These are phyloP conservation scores for Cyprinodon tularosa DNA, from an alignment of 2,113 vertebrate species.

Conservation along the genomic window DNA sequence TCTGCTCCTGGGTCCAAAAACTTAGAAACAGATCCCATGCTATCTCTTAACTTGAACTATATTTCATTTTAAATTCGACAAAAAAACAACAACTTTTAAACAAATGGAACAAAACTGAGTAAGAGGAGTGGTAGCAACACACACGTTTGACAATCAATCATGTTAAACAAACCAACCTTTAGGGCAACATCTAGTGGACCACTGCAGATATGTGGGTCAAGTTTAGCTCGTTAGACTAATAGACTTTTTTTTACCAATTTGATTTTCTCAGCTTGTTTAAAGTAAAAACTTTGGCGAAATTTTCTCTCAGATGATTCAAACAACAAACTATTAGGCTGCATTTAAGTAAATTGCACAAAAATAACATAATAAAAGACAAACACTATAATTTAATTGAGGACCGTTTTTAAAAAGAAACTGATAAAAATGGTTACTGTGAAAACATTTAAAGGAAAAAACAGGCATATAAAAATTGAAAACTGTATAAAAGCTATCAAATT, in stretches of 20 bases:
- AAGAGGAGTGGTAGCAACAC: background rate
- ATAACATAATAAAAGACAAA: too few species aligned
- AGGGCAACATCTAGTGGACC: slow-evolving; percentile 10
- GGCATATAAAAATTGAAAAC: too few species aligned
- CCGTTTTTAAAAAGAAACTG: too few species aligned
- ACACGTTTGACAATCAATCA: background rate
- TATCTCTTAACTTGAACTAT: background rate
- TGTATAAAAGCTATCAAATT: too few species aligned
- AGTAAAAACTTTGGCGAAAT: slow-evolving; percentile 27
- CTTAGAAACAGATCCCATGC: slow-evolving; percentile 2
- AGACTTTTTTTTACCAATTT: slow-evolving; percentile 38
- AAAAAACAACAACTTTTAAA: background rate
- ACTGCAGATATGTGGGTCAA: slow-evolving; percentile 4
- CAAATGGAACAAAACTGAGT: background rate
- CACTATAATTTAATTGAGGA: too few species aligned
- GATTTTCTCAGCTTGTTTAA: slow-evolving; percentile 28
- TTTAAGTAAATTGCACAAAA: too few species aligned
- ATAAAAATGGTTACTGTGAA: too few species aligned
- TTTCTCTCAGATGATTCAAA: background rate
- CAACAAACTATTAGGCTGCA: too few species aligned
- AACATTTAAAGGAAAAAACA: too few species aligned
- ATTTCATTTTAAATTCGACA: background rate
- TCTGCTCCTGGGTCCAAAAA: slow-evolving; percentile 34
- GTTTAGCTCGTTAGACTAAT: slow-evolving; percentile 34
- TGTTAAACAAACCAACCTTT: background rate